phyloP scores from a whole-genome alignment of 2,797 vertebrate species.

The Lagocephalus sceleratus region DNA sequence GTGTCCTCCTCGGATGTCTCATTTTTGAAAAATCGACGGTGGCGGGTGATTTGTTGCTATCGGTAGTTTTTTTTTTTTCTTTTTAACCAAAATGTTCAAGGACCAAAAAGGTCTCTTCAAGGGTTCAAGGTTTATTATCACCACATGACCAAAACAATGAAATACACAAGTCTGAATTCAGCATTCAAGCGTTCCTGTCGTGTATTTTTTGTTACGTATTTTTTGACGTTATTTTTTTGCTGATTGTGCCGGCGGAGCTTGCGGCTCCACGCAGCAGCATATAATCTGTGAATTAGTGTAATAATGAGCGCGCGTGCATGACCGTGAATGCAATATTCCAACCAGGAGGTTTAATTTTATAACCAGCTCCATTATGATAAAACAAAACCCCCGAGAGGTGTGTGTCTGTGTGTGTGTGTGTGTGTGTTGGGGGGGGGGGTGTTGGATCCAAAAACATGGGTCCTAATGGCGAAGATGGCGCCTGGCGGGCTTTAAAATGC shows the following conservation, averaged over 20 bases:
- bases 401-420: too few relatives aligned
- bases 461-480: slow-evolving; percentile 21
- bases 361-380: slow-evolving; percentile 26
- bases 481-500: slow-evolving; percentile 42
- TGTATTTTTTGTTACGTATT: background rate
- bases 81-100: too few relatives aligned
- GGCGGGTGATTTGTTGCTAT: background rate
- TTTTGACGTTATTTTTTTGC: background rate
- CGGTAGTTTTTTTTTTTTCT: background rate
- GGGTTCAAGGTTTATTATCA: too few relatives aligned
- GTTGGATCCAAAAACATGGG: too few relatives aligned
- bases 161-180: background rate
- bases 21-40: background rate
- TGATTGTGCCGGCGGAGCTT: background rate
- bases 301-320: background rate
- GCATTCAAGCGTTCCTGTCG: background rate
- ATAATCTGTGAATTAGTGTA: background rate
- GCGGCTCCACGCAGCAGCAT: background rate
- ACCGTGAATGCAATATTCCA: background rate
- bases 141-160: too few relatives aligned
- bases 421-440: too few relatives aligned
- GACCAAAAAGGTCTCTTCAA: too few relatives aligned
- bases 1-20: background rate
- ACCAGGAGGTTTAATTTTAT: slow-evolving; percentile 12
- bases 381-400: slow-evolving; percentile 9